Conservation (phyloP, 2,888 invertebrate genomes). For the Galerucella pusilla region DNA sequence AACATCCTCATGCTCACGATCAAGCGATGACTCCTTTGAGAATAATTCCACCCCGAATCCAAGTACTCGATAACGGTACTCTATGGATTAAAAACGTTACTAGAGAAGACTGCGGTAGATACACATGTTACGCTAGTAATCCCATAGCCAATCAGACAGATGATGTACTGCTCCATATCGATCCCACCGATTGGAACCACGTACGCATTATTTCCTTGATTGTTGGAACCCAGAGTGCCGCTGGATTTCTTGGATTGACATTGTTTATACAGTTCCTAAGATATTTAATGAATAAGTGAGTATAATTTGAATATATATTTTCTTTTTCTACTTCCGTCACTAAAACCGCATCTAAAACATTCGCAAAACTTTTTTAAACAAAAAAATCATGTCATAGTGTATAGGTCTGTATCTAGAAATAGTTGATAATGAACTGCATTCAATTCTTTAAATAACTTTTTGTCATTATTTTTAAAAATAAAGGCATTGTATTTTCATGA, state of each 20-base stretch:
- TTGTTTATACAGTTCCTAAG: constrained; percentile 81
- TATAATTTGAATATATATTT: constrained; percentile 44
- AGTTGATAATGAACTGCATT: too few relatives aligned
- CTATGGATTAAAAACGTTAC: constrained; percentile 68
- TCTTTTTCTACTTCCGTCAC: background rate
- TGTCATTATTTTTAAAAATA: too few relatives aligned
- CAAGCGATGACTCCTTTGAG: constrained; percentile 64
- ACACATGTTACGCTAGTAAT: constrained; percentile 88
- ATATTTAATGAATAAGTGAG: constrained; percentile 77
- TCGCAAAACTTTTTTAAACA: too few relatives aligned
- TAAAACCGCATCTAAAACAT: too few relatives aligned
- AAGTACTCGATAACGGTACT: constrained; percentile 70
- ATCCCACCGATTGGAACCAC: constrained; percentile 85
- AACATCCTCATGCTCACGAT: constrained; percentile 74
- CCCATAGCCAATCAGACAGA: constrained; percentile 82
- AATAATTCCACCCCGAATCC: constrained; percentile 68
- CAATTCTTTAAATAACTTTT: too few relatives aligned
- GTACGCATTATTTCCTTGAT: constrained; percentile 87
- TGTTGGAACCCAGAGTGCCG: constrained; percentile 84
- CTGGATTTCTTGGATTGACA: constrained; percentile 82
- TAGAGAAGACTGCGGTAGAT: constrained; percentile 85
- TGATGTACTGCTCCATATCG: constrained; percentile 82
- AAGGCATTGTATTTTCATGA: too few relatives aligned
- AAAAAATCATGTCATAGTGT: too few relatives aligned
- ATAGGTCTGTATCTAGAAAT: too few relatives aligned